Conservation (phyloP, 2,888 invertebrate genomes). For the Fabriciana adippe region DNA sequence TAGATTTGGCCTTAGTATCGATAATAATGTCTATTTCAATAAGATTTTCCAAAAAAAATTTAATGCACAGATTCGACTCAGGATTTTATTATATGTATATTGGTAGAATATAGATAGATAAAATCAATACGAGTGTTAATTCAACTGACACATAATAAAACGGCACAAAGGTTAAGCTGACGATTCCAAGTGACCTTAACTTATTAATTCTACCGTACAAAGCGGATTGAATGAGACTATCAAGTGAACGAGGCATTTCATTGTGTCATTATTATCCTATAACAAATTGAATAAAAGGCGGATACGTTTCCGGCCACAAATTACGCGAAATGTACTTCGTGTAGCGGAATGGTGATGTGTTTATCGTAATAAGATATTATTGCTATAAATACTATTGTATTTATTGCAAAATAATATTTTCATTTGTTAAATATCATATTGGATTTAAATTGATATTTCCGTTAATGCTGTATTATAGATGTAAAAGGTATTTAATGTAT, state of each 20-base stretch:
- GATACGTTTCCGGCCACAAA: slow-evolving; percentile 50
- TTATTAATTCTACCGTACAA: slow-evolving; percentile 33
- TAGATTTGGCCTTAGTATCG: too few relatives aligned
- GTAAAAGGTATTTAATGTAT: too few relatives aligned
- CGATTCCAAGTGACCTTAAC: slow-evolving; percentile 14
- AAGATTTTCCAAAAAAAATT: too few relatives aligned
- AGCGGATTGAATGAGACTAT: slow-evolving; percentile 45
- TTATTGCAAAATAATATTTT: not conserved
- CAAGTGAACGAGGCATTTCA: slow-evolving; percentile 43
- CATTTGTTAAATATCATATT: not conserved
- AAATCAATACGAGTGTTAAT: not conserved
- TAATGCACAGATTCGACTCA: too few relatives aligned
- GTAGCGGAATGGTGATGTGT: slow-evolving; percentile 35
- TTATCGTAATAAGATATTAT: slow-evolving; percentile 18
- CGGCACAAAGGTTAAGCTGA: not conserved
- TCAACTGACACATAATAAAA: not conserved
- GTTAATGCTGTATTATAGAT: too few relatives aligned
- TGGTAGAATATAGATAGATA: too few relatives aligned
- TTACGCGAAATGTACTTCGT: slow-evolving; percentile 61
- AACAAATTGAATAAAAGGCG: slow-evolving; percentile 62
- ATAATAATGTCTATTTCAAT: too few relatives aligned
- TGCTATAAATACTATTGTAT: not conserved
- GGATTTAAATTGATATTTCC: not conserved
- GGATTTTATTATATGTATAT: too few relatives aligned
- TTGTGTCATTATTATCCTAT: slow-evolving; percentile 49